A percentile compares a stretch with the other conserved stretches of the same genome.
Evolutionary conservation across 2,797 vertebrate species (phyloP).

Genomic region (Decapterus maruadsi): DNA sequence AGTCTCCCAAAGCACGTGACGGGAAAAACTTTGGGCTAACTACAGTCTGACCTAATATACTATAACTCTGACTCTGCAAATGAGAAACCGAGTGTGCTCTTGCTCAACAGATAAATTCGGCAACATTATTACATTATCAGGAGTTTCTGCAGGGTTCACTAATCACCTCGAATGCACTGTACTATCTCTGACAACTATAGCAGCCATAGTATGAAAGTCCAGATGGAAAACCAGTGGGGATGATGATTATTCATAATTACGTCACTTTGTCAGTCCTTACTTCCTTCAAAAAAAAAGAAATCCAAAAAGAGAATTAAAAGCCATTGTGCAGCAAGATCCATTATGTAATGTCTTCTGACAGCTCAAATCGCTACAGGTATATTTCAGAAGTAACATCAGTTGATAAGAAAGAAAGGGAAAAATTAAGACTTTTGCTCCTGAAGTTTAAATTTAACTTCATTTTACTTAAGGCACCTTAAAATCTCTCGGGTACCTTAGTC

Average conservation of each 20-base stretch:
- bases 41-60: background rate
- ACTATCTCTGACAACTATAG: background rate
- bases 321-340: background rate
- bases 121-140: background rate
- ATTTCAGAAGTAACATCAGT: background rate
- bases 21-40: conserved; percentile 35
- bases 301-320: background rate
- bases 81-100: conserved; percentile 3
- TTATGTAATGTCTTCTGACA: background rate
- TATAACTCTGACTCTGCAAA: conserved; percentile 19
- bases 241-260: background rate
- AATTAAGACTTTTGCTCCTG: background rate
- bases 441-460: background rate
- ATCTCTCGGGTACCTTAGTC: background rate
- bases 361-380: background rate
- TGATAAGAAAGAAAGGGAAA: background rate
- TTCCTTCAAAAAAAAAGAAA: background rate
- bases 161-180: background rate
- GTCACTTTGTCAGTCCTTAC: background rate
- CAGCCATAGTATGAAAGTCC: background rate
- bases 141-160: background rate
- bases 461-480: background rate
- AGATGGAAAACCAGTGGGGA: background rate
- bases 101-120: background rate
- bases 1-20: conserved; percentile 37